These are phyloP conservation scores for Cerceris rybyensis DNA, from an alignment of 2,888 invertebrate species.

Conservation along the genomic window DNA sequence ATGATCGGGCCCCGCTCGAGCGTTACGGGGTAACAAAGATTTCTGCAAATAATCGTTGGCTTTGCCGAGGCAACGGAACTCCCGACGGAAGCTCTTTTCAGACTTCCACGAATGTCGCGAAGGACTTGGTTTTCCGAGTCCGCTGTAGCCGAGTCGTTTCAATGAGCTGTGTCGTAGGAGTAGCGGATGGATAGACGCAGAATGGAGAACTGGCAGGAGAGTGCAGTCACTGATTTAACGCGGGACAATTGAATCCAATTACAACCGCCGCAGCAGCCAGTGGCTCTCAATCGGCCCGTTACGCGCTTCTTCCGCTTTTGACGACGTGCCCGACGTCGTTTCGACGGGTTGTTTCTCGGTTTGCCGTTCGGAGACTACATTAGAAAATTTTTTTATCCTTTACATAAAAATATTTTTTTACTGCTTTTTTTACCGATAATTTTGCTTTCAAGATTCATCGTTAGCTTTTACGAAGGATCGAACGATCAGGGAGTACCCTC, in stretches of 20 bases:
- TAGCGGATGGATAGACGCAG: conserved; percentile 75
- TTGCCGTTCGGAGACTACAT: background rate
- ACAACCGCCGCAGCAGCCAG: conserved; percentile 77
- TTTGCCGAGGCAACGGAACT: conserved; percentile 37
- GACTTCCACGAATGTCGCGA: conserved; percentile 50
- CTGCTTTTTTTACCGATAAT: background rate
- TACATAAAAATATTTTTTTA: too few species aligned
- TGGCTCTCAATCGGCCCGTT: conserved; percentile 71
- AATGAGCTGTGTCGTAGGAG: conserved; percentile 75
- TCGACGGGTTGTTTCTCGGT: too few species aligned
- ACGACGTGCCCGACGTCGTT: background rate
- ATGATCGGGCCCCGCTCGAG: conserved; percentile 12
- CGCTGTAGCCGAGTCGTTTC: conserved; percentile 69
- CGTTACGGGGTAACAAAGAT: conserved; percentile 37
- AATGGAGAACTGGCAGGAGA: conserved; percentile 71
- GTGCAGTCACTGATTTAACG: conserved; percentile 81
- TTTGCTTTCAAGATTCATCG: too few species aligned
- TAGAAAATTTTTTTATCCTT: background rate
- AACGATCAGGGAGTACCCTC: too few species aligned
- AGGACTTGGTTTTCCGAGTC: conserved; percentile 67
- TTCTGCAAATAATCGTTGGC: conserved; percentile 53
- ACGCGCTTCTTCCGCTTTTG: conserved; percentile 42
- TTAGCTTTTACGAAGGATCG: too few species aligned
- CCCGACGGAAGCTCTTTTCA: conserved; percentile 56
- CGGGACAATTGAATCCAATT: conserved; percentile 82